Evolutionary conservation across 1,140 invertebrate genomes (phyloP).

Genomic region (Halotydeus destructor): DNA sequence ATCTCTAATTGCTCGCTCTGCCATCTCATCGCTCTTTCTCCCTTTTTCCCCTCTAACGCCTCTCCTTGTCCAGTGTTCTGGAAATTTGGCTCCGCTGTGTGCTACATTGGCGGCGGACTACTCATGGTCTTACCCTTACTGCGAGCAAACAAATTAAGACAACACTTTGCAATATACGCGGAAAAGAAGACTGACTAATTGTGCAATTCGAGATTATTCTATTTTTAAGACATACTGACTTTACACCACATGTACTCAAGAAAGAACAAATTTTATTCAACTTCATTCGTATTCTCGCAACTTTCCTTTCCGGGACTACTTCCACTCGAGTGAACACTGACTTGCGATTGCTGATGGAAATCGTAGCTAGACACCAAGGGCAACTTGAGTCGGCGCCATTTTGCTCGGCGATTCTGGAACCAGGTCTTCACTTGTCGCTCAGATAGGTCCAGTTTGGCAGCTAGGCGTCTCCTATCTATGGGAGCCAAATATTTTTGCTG

Average conservation of each 20-base stretch:
- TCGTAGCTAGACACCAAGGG: too few relatives aligned
- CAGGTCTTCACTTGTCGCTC: slow-evolving; percentile 71
- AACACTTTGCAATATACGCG: too few relatives aligned
- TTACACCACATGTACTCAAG: too few relatives aligned
- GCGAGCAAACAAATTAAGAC: slow-evolving; percentile 1
- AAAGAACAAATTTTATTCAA: too few relatives aligned
- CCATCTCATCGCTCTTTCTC: neutral
- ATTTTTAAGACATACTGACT: too few relatives aligned
- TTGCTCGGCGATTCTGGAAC: slow-evolving; percentile 33
- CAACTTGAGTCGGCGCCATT: slow-evolving; percentile 14
- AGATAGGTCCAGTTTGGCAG: slow-evolving; percentile 64
- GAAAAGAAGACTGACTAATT: too few relatives aligned
- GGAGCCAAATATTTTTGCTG: slow-evolving; percentile 84
- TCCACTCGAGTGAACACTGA: too few relatives aligned
- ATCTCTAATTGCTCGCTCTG: neutral
- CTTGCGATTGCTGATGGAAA: too few relatives aligned
- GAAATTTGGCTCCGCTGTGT: slow-evolving; percentile 18
- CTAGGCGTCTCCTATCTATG: slow-evolving; percentile 78
- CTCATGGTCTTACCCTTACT: slow-evolving; percentile 19
- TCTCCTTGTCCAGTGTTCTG: slow-evolving; percentile 19
- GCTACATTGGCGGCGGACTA: slow-evolving; percentile 19
- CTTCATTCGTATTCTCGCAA: too few relatives aligned
- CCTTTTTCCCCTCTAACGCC: too few relatives aligned
- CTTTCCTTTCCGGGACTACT: too few relatives aligned
- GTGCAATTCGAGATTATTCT: too few relatives aligned